Percentiles rank a stretch among this genome's conserved stretches.
Conservation (phyloP, 2,888 invertebrate species). For the Glyphotaelius pellucidus region DNA sequence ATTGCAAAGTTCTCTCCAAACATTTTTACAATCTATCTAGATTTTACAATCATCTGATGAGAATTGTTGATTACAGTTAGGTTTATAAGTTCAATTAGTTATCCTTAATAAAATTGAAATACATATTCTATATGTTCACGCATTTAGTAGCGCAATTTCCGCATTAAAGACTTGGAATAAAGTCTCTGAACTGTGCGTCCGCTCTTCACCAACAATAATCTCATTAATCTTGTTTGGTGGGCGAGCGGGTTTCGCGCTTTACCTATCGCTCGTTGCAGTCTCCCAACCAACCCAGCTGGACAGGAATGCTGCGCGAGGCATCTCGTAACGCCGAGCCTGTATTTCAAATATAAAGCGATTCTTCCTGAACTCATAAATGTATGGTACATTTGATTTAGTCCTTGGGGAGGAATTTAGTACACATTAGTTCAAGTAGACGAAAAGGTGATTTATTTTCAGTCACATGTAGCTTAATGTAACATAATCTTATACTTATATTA, state of each 20-base stretch:
- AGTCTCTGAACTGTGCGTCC: not conserved
- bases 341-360: not conserved
- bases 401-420: not conserved
- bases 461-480: no score
- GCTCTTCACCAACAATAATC: constrained; percentile 2
- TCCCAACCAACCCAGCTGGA: not conserved
- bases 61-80: no score
- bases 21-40: no score
- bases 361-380: not conserved
- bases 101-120: not conserved
- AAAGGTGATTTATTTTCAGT: no score
- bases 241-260: constrained; percentile 41
- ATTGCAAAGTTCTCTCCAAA: no score
- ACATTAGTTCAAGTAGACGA: not conserved
- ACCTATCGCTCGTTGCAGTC: constrained; percentile 28
- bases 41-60: no score
- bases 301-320: not conserved
- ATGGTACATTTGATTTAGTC: not conserved
- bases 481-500: no score
- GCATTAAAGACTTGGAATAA: not conserved
- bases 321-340: not conserved
- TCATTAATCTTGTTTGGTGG: constrained; percentile 37
- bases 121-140: not conserved
- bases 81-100: no score
- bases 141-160: not conserved